phyloP scores from a whole-genome alignment of 2,888 invertebrate genomes.

The Vanessa cardui region DNA sequence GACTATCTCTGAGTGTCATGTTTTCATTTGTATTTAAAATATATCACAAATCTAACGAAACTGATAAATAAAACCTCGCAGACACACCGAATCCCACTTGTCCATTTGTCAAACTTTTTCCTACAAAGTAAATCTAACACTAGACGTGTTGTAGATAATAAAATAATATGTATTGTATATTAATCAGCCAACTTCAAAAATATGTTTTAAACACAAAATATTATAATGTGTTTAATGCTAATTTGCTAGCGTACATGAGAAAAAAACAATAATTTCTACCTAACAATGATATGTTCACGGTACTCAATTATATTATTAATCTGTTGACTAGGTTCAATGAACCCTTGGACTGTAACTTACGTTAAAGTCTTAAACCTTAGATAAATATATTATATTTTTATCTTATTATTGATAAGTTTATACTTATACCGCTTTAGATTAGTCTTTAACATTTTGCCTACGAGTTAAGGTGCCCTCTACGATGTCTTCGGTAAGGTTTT shows the following conservation, averaged over 20 bases:
- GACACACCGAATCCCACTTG: slow-evolving; percentile 62
- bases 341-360: slow-evolving; percentile 14
- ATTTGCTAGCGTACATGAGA: too few relatives aligned
- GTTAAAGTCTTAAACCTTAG: slow-evolving; percentile 12
- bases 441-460: not conserved
- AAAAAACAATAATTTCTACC: too few relatives aligned
- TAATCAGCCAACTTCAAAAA: too few relatives aligned
- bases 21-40: slow-evolving; percentile 64
- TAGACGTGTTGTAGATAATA: not conserved
- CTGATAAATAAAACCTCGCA: slow-evolving; percentile 61
- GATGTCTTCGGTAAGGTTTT: slow-evolving; percentile 39
- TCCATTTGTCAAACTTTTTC: slow-evolving; percentile 38
- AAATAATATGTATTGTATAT: not conserved
- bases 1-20: slow-evolving; percentile 85
- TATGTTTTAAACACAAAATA: too few relatives aligned
- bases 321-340: slow-evolving; percentile 23
- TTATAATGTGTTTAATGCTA: too few relatives aligned
- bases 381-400: slow-evolving; percentile 22
- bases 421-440: not conserved
- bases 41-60: slow-evolving; percentile 65
- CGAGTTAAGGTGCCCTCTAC: not conserved
- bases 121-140: slow-evolving; percentile 13
- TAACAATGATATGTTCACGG: too few relatives aligned
- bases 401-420: slow-evolving; percentile 28
- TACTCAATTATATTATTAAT: too few relatives aligned